Percentiles rank a stretch among this genome's conserved stretches.
These are phyloP conservation scores for Cancer borealis DNA, from an alignment of 2,888 invertebrate species.

Conservation along the genomic window DNA sequence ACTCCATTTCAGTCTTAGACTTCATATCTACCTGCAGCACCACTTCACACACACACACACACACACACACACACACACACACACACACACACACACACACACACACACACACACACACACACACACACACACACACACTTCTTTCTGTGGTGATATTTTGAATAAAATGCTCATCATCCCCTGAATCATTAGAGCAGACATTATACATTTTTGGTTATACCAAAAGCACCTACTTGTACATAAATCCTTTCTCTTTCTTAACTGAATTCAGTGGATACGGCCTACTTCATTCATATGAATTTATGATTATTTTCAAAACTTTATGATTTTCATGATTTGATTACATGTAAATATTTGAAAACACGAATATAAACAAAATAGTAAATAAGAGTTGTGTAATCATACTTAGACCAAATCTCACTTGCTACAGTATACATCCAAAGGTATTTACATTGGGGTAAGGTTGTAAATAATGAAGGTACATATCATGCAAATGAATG, in stretches of 20 bases:
- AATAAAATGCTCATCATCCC: neutral
- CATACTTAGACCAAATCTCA: slow-evolving; percentile 11
- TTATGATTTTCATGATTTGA: slow-evolving; percentile 25
- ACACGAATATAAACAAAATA: neutral
- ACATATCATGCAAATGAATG: neutral
- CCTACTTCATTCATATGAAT: neutral
- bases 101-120: too few species aligned
- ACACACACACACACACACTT: too few species aligned
- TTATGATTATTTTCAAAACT: neutral
- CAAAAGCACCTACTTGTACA: neutral
- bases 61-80: too few species aligned
- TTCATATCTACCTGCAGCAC: slow-evolving; percentile 5
- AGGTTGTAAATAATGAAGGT: neutral
- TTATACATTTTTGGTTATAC: neutral
- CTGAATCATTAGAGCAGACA: neutral
- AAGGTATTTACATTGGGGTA: slow-evolving; percentile 14
- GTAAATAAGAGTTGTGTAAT: neutral
- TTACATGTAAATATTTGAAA: neutral
- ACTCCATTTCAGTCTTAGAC: neutral
- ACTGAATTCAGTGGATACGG: neutral
- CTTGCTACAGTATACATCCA: slow-evolving; percentile 25
- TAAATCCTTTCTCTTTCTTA: neutral
- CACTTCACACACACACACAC: neutral
- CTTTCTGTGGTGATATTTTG: neutral
- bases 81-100: too few species aligned